Percentiles rank a stretch among this genome's conserved stretches.
These are phyloP conservation scores for Mizuhopecten yessoensis DNA, from an alignment of 1,140 invertebrate species.

Conservation along the genomic window DNA sequence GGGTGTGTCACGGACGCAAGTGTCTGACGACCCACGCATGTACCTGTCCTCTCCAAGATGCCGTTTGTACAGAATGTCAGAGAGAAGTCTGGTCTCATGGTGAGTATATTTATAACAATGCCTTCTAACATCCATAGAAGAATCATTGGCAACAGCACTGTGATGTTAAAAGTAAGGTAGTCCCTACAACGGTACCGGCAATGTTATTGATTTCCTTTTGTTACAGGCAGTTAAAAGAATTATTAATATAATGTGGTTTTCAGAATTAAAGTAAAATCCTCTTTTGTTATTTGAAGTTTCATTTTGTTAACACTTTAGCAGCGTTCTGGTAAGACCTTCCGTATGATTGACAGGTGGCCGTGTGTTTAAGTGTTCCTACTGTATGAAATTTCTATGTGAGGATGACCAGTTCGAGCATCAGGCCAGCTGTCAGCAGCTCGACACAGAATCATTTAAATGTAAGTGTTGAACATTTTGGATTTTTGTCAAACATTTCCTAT, in stretches of 20 bases:
- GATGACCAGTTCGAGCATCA: slow-evolving; percentile 99
- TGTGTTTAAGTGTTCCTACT: slow-evolving; percentile 97
- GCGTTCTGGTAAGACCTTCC: too few species aligned
- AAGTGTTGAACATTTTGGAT: too few species aligned
- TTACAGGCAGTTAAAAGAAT: too few species aligned
- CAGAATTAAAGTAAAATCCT: background rate
- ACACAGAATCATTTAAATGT: slow-evolving; percentile 97
- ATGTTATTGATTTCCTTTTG: too few species aligned
- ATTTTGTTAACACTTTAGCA: too few species aligned
- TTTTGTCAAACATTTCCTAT: too few species aligned
- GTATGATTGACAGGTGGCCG: slow-evolving; percentile 84
- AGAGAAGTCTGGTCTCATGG: slow-evolving; percentile 97
- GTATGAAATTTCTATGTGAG: slow-evolving; percentile 95
- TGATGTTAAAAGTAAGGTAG: too few species aligned
- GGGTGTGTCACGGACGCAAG: slow-evolving; percentile 97
- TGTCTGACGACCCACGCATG: slow-evolving; percentile 96
- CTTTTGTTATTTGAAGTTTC: background rate
- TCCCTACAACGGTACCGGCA: too few species aligned
- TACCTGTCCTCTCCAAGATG: slow-evolving; percentile 93
- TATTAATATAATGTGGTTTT: too few species aligned
- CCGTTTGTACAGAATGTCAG: slow-evolving; percentile 95
- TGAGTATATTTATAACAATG: slow-evolving; percentile 81
- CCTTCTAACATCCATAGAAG: too few species aligned
- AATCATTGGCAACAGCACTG: too few species aligned
- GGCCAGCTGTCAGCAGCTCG: slow-evolving; percentile 97